phyloP scores from a whole-genome alignment of 2,888 invertebrate species.

The Drosophila meridiana region DNA sequence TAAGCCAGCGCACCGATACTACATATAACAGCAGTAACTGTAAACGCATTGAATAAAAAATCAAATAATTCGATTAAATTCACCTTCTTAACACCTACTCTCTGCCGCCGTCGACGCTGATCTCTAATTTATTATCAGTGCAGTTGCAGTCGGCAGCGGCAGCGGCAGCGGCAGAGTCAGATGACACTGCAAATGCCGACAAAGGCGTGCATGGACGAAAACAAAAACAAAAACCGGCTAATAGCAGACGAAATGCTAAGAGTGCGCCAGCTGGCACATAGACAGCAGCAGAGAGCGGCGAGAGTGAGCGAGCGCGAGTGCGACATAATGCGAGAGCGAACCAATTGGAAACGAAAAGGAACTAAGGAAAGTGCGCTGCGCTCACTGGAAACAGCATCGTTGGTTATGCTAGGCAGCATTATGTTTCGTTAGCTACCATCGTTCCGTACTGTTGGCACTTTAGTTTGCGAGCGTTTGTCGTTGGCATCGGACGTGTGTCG shows the following conservation, averaged over 20 bases:
- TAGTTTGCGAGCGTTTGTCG: slow-evolving; percentile 83
- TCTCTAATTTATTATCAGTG: slow-evolving; percentile 51
- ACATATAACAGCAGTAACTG: slow-evolving; percentile 1
- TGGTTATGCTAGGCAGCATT: slow-evolving; percentile 12
- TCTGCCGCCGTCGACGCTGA: slow-evolving; percentile 7
- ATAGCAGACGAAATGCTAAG: slow-evolving; percentile 37
- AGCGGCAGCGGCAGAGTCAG: slow-evolving; percentile 4
- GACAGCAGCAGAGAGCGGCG: background rate
- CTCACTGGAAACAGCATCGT: slow-evolving; percentile 50
- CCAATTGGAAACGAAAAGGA: slow-evolving; percentile 1
- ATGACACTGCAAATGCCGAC: slow-evolving; percentile 51
- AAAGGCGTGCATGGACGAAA: slow-evolving; percentile 42
- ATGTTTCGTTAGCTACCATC: slow-evolving; percentile 26
- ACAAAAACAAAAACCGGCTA: slow-evolving; percentile 63
- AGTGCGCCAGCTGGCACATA: slow-evolving; percentile 22
- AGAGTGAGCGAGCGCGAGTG: background rate
- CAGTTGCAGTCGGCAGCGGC: slow-evolving; percentile 12
- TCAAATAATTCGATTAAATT: slow-evolving; percentile 9
- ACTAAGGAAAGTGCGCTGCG: slow-evolving; percentile 9
- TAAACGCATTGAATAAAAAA: slow-evolving; percentile 1
- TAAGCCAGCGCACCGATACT: slow-evolving; percentile 8
- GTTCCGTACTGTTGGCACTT: slow-evolving; percentile 19
- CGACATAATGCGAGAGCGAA: background rate
- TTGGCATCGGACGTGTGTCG: slow-evolving; percentile 71
- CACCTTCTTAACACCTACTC: slow-evolving; percentile 15